These are phyloP conservation scores for Abramis brama DNA, from an alignment of 2,113 vertebrate genomes.

Conservation along the genomic window DNA sequence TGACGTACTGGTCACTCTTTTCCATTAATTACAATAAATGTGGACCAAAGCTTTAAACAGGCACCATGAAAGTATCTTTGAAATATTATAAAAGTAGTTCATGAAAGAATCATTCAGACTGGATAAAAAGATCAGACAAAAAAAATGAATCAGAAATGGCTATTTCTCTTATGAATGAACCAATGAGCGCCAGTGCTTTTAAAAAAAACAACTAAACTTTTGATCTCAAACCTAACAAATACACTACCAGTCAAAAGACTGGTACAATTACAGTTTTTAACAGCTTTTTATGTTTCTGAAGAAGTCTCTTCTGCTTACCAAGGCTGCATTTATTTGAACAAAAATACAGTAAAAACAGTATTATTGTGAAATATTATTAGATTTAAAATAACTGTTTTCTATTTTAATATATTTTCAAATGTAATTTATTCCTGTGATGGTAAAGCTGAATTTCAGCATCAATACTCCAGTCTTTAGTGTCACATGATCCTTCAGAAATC, in stretches of 20 bases:
- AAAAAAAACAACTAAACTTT: background rate
- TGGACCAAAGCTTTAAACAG: background rate
- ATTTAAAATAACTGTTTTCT: background rate
- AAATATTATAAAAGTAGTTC: background rate
- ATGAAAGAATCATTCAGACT: background rate
- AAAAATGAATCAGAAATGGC: background rate
- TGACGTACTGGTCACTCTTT: background rate
- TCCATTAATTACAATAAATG: background rate
- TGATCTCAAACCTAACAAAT: background rate
- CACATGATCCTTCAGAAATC: background rate
- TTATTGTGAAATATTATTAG: too few species aligned
- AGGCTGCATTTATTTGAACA: background rate
- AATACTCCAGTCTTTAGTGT: background rate
- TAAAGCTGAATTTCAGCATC: background rate
- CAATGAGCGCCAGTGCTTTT: background rate
- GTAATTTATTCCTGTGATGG: background rate
- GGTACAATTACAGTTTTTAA: background rate
- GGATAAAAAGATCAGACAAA: background rate
- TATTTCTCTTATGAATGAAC: background rate
- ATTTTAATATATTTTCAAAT: background rate
- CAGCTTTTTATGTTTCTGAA: background rate
- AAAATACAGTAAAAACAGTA: background rate
- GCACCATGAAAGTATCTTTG: background rate
- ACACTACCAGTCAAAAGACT: background rate
- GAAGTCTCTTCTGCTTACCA: background rate